Evolutionary conservation across 2,113 vertebrate genomes (phyloP).

Genomic region (Chaetura pelagica): DNA sequence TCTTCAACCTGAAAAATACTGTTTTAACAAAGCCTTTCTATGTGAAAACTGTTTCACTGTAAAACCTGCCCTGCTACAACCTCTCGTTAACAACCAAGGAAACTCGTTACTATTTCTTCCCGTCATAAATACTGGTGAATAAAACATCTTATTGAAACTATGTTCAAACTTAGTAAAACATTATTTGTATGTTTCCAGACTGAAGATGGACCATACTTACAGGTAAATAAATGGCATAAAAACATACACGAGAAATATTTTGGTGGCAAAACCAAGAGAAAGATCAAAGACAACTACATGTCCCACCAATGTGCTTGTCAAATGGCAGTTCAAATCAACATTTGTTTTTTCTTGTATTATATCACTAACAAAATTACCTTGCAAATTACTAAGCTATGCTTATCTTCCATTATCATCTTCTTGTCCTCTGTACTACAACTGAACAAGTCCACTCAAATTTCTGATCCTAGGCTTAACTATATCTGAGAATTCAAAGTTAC

Average conservation of each 20-base stretch:
- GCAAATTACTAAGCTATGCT: not conserved
- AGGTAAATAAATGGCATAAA: not conserved
- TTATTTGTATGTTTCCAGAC: not conserved
- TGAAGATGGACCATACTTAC: not conserved
- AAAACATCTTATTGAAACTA: not conserved
- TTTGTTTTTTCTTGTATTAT: not conserved
- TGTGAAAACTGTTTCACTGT: not conserved
- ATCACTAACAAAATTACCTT: not conserved
- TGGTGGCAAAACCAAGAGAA: not conserved
- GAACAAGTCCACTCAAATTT: not conserved
- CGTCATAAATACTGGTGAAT: not conserved
- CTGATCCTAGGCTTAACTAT: not conserved
- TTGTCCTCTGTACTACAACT: not conserved
- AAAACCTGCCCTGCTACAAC: not conserved
- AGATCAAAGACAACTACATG: not conserved
- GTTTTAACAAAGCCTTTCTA: not conserved
- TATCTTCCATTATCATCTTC: not conserved
- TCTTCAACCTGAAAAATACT: not conserved
- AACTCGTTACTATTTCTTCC: not conserved
- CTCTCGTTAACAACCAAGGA: not conserved
- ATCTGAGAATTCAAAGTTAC: not conserved
- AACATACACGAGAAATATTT: not conserved
- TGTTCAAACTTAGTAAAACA: not conserved
- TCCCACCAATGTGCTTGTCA: not conserved
- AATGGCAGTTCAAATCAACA: not conserved